phyloP scores from a whole-genome alignment of 2,888 invertebrate genomes.

The Eubasilissa splendida region DNA sequence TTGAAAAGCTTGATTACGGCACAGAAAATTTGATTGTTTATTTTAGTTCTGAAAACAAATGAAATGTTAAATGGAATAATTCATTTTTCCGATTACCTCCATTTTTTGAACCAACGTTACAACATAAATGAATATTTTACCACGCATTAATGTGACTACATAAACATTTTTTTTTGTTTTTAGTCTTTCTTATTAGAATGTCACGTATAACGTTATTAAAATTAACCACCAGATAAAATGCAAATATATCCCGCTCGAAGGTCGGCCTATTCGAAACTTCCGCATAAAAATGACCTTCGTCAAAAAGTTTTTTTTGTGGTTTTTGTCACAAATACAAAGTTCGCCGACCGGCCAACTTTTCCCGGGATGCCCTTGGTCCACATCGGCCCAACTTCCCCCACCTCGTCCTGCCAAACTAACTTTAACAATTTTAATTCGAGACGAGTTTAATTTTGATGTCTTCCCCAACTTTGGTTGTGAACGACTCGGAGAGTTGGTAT shows the following conservation, averaged over 20 bases:
- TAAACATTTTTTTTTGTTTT: no score
- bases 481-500: constrained; percentile 17
- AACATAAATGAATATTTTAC: no score
- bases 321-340: constrained; percentile 59
- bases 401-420: constrained; percentile 45
- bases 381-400: constrained; percentile 50
- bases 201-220: no score
- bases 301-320: constrained; percentile 58
- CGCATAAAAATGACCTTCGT: constrained; percentile 58
- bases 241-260: background rate
- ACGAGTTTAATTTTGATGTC: constrained; percentile 59
- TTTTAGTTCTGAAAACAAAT: no score
- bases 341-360: constrained; percentile 54
- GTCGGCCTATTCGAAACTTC: constrained; percentile 33
- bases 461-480: constrained; percentile 47
- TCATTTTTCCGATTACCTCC: no score
- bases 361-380: constrained; percentile 55
- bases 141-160: no score
- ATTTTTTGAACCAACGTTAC: no score
- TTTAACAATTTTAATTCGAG: constrained; percentile 59
- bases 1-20: background rate
- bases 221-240: no score
- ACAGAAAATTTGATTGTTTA: no score
- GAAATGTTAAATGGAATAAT: no score
- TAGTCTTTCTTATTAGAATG: no score